Base-by-base conservation (phyloP, 2,888 invertebrate species). In the Clistopyga incitator region DNA sequence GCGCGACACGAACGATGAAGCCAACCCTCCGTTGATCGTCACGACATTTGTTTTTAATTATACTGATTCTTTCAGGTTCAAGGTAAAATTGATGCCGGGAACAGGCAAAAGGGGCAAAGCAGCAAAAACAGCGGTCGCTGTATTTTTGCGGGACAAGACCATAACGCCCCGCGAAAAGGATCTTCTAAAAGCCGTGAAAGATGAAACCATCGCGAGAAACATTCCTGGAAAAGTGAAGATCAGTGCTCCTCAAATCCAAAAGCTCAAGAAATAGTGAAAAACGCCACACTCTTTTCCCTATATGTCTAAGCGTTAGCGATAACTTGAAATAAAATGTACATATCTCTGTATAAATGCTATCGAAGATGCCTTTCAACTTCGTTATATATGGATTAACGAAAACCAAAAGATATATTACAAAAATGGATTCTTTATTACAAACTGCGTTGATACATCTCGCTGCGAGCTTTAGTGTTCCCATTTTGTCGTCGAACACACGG, bases 211-310 rank as follows among this genome's bases (percentile, higher is more conserved):
- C 42, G 98, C 98, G 0, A 95, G 98, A 87, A 99, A 99, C 94
- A 96, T 99, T 92, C 99, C 99, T 11, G 99, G 99, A 47, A 99
- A 99, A 94, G 99, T 99, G 0, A 99, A 99, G 93, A 94, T 99
- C 54, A 98, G 98, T 1, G 97, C 98, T 1, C 98, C 98, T 0
- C 97, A 97, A 90, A 92, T 97, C 82, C 96, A 96, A 90, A 96
- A 95, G 87, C 93, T 95, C 82, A 96, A 95, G 90, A 97, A 96
- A 92, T 96, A 93, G 91, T 25, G 10, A 47, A 67, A 47, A 45
- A 47, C n/a, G 1, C 29, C 42, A 64, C 15, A 25, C 47, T 20
- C 13, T 74, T n/a, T 25, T 3, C 45, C n/a, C n/a, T 25, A 11
- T 38, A 29, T 59, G 42, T 20, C 15, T 13, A 61, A 59, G 29